Evolutionary conservation across 2,888 invertebrate genomes (phyloP), one percentile per base, ranked within the genome.

Genomic region (Tetrapedia diversipes): DNA sequence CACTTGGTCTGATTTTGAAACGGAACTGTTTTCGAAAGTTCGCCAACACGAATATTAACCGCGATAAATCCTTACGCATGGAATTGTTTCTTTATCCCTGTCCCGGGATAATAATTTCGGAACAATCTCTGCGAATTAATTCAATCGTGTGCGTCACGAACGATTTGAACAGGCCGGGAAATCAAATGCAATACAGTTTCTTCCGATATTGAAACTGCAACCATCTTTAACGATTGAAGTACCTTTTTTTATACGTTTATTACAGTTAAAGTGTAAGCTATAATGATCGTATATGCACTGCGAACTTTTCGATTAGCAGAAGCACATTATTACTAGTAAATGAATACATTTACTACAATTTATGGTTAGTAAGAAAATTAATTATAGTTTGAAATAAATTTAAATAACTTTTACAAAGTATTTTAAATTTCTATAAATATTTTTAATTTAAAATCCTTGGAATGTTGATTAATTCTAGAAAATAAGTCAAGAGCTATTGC

Each of bases 1-100:
- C 22, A 10, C 10, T 51, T 37, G 22, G 19, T 43, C 47, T 43
- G 22, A 51, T 49, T 43, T 45, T 10, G 16, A 27, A 34, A 27
- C 11, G 22, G 45, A 56, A 51, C 11, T n/a, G n/a, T 57, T 56
- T 37, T 24, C 19, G 43, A 34, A 45, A 60, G 32, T 66, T 43
- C 32, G n/a, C n/a, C n/a, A 29, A 22, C 32, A 8, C 29, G 47
- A n/a, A 66, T 47, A 14, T 54, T 67, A 51, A 56, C 27, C 32
- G 24, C 11, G 41, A 16, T 54, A 41, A 47, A 49, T 69, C 6
- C 19, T n/a, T 19, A 7, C 24, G 14, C 16, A 37, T 8, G 19
- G 2, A 49, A 14, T 57, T 64, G 22, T 27, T 47, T n/a, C 27
- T 47, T 27, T 47, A 37, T 11, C 22, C 8, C 16, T 8, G 41